phyloP scores from a whole-genome alignment of 1,140 invertebrate genomes.

The Eriosoma lanigerum region DNA sequence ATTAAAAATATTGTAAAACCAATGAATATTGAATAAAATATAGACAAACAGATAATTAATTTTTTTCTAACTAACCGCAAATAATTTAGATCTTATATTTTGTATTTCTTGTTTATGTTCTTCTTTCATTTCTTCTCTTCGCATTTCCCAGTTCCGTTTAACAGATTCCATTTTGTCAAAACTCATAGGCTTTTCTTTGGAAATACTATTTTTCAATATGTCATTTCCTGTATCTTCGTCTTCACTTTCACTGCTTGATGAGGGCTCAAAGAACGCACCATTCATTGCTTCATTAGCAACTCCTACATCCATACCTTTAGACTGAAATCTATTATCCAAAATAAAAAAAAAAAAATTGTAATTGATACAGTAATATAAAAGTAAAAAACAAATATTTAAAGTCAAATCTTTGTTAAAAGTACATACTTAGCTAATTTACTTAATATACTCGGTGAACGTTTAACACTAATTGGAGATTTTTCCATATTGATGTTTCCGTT shows the following conservation, averaged over 20 bases:
- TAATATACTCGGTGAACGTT: slow-evolving; percentile 74
- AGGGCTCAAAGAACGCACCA: slow-evolving; percentile 65
- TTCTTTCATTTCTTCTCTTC: slow-evolving; percentile 72
- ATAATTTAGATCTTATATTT: slow-evolving; percentile 77
- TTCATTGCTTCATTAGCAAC: slow-evolving; percentile 74
- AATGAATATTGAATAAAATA: slow-evolving; percentile 13
- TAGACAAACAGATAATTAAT: not conserved
- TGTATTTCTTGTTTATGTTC: slow-evolving; percentile 86
- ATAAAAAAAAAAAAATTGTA: slow-evolving; percentile 44
- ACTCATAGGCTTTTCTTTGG: slow-evolving; percentile 70
- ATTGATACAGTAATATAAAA: not conserved
- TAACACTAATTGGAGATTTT: slow-evolving; percentile 67
- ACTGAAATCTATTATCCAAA: slow-evolving; percentile 70
- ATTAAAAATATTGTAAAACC: not conserved
- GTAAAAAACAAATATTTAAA: not conserved
- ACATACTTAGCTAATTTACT: slow-evolving; percentile 78
- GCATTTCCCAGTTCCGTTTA: slow-evolving; percentile 73
- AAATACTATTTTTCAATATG: slow-evolving; percentile 55
- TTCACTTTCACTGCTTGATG: slow-evolving; percentile 65
- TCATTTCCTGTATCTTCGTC: slow-evolving; percentile 58
- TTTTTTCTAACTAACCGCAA: slow-evolving; percentile 67
- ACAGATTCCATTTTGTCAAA: slow-evolving; percentile 84
- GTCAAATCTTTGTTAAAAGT: too few species aligned
- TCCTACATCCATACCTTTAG: slow-evolving; percentile 77
- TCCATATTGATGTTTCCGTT: slow-evolving; percentile 62